Base-by-base conservation (phyloP, 2,888 invertebrate species). In the Augiades crinisus region DNA sequence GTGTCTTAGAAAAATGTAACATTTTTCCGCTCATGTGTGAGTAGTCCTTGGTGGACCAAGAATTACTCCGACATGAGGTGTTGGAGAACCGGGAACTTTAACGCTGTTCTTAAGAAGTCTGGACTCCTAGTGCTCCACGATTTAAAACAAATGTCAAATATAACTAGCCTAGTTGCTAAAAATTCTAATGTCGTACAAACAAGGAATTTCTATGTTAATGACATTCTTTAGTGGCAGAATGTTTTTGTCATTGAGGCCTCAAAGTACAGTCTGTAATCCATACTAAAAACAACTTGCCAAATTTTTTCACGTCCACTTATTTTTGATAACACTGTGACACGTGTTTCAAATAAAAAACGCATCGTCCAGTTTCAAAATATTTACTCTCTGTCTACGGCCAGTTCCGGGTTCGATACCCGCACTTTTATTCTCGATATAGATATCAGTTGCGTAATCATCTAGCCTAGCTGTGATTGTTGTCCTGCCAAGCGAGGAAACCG, bases 341-440 rank as follows among this genome's bases (percentile, higher is more conserved):
- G 49, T 58, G 57, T 54, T 47, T 31, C 34, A 34, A 53, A 56
- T 60, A 63, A 63, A 60, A 63, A 61, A 56, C 54, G 45, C 55
- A 57, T 45, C 55, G 57, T 56, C 55, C 56, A 57, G 59, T 57
- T 57, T 60, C 49, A 37, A 55, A 61, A 59, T 61, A 57, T 60
- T 61, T 57, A 49, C 51, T 33, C 56, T 54, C 58, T 46, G 45
- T 14, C 24, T 27, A 30, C 10, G 22, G 12, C 36, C 12, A 49
- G 55, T 60, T 62, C 63, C 61, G 64, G 63, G 62, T 64, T 63
- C 64, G 62, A 62, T 60, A 63, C 55, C 60, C 64, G 41, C 27
- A 33, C 53, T 47, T n/a, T n/a, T n/a, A n/a, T n/a, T n/a, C 56
- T 49, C 52, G 54, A 55, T 60, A 56, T 57, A 57, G 56, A 56